Conservation (phyloP, 2,113 vertebrate genomes). For the Probosciger aterrimus region DNA sequence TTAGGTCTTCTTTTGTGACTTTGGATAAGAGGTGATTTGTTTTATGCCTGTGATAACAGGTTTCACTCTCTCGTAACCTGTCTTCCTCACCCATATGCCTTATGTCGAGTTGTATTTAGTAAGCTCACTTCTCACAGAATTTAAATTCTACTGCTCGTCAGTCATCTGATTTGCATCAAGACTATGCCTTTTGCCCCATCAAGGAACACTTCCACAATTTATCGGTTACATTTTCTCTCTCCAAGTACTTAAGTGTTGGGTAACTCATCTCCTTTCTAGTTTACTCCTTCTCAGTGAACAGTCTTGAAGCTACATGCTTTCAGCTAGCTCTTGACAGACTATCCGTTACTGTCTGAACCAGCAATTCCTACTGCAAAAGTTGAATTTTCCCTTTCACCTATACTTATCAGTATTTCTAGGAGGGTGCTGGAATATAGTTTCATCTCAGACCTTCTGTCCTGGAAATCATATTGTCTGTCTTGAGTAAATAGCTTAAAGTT, state of each 20-base stretch:
- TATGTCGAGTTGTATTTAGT: neutral
- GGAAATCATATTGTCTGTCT: neutral
- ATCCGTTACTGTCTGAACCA: neutral
- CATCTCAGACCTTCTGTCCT: neutral
- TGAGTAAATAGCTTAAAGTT: neutral
- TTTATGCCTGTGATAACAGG: neutral
- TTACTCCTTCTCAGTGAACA: neutral
- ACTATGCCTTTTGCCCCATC: neutral
- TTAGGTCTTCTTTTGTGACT: neutral
- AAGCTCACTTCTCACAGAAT: neutral
- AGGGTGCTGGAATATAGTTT: neutral
- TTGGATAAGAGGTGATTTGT: accelerated
- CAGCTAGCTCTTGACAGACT: neutral
- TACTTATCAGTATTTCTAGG: neutral
- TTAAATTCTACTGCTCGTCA: neutral
- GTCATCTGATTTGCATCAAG: neutral
- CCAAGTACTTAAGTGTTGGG: neutral
- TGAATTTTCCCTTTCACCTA: neutral
- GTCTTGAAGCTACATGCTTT: neutral
- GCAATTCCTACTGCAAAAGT: neutral
- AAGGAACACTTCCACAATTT: neutral
- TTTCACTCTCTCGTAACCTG: accelerated
- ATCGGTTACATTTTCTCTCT: neutral
- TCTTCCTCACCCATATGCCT: neutral
- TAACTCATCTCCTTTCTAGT: neutral